phyloP scores from a whole-genome alignment of 2,888 invertebrate species.

The Hetaerina titia region DNA sequence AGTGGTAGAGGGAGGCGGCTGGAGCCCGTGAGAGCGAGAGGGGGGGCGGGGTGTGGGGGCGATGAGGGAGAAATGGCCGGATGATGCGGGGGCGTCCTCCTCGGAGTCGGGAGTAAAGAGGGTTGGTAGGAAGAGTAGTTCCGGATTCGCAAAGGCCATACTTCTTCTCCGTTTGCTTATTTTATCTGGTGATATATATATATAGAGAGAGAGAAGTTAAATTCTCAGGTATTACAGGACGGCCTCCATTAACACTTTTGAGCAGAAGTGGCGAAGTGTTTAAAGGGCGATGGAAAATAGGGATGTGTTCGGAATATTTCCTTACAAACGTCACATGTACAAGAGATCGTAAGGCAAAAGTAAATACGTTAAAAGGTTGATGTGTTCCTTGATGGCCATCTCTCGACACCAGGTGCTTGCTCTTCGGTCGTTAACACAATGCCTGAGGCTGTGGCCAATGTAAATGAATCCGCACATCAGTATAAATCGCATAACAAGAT shows the following conservation, averaged over 20 bases:
- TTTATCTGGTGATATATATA: background rate
- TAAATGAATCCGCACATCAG: too few relatives aligned
- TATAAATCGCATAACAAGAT: too few relatives aligned
- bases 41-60: background rate
- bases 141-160: background rate
- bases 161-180: slow-evolving; percentile 6
- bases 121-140: background rate
- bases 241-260: background rate
- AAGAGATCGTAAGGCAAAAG: too few relatives aligned
- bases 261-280: background rate
- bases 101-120: background rate
- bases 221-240: background rate
- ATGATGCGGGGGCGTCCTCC: background rate
- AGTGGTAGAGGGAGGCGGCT: background rate
- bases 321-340: too few relatives aligned
- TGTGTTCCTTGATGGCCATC: too few relatives aligned
- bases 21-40: background rate
- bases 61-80: background rate
- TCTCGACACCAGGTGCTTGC: too few relatives aligned
- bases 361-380: too few relatives aligned
- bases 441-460: too few relatives aligned
- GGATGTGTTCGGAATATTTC: too few relatives aligned
- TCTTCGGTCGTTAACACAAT: too few relatives aligned
- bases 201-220: background rate
- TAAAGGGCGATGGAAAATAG: background rate